Conservation (phyloP, 2,113 vertebrate genomes). For the Dromiciops gliroides region DNA sequence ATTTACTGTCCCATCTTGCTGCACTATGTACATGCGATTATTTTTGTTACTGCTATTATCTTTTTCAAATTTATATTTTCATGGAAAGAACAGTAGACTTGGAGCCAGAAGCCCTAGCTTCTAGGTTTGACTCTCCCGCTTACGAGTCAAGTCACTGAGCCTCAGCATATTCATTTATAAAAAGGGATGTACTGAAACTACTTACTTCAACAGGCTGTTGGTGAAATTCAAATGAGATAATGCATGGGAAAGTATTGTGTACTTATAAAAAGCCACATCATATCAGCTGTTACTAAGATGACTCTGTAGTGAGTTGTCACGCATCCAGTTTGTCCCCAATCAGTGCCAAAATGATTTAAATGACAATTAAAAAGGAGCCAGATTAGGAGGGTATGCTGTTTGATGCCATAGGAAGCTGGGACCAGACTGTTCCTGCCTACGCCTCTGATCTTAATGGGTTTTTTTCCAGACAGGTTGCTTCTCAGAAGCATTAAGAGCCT, state of each 20-base stretch:
- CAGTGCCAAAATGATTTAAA: neutral
- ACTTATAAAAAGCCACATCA: neutral
- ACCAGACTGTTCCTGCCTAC: neutral
- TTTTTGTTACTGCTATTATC: neutral
- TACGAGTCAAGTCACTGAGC: neutral
- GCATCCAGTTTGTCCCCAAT: neutral
- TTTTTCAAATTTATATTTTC: neutral
- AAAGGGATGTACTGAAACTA: neutral
- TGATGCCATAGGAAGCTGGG: neutral
- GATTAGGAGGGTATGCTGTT: neutral
- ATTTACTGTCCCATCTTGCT: neutral
- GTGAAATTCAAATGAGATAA: neutral
- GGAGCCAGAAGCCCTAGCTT: neutral
- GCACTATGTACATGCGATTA: neutral
- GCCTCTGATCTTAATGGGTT: neutral
- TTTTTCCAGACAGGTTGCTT: neutral
- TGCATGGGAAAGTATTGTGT: neutral
- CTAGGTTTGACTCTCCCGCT: neutral
- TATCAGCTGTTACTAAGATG: neutral
- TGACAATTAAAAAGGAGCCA: slow-evolving; percentile 8
- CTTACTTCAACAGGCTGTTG: neutral
- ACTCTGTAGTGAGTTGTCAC: neutral
- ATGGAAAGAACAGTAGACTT: no score
- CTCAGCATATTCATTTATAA: slow-evolving; percentile 21
- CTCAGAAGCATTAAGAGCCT: neutral